Percentiles rank a stretch among this genome's conserved stretches.
phyloP scores from a whole-genome alignment of 2,797 vertebrate genomes.

The Neosilurus hyrtlii region DNA sequence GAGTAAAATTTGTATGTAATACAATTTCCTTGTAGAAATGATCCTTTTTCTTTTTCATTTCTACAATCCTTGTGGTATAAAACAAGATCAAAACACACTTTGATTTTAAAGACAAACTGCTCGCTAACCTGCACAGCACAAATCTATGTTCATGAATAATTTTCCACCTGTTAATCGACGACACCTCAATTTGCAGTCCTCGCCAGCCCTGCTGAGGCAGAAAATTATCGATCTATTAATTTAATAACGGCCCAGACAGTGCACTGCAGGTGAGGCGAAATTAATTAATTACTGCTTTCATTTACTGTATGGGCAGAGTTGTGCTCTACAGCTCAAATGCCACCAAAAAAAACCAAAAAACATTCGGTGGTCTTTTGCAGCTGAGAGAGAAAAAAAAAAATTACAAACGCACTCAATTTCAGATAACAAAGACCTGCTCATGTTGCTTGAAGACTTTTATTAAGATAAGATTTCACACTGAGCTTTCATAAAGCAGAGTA shows the following conservation, averaged over 20 bases:
- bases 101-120: not conserved
- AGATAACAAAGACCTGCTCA: not conserved
- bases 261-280: not conserved
- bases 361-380: not conserved
- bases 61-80: not conserved
- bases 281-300: conserved; percentile 17
- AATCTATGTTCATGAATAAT: not conserved
- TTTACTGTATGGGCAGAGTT: not conserved
- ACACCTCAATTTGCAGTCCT: not conserved
- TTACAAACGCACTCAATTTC: conserved; percentile 5
- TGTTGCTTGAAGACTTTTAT: conserved; percentile 2
- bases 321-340: not conserved
- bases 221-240: conserved; percentile 11
- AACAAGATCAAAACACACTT: not conserved
- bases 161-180: not conserved
- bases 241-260: not conserved
- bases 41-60: not conserved
- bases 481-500: not conserved
- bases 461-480: conserved; percentile 19
- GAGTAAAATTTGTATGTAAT: no score
- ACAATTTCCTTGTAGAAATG: not conserved
- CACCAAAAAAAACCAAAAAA: not conserved
- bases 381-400: not conserved
- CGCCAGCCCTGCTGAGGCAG: not conserved
- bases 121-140: not conserved